Evolutionary conservation across 2,797 vertebrate species (phyloP).

Genomic region (Percopsis omiscomaycus): DNA sequence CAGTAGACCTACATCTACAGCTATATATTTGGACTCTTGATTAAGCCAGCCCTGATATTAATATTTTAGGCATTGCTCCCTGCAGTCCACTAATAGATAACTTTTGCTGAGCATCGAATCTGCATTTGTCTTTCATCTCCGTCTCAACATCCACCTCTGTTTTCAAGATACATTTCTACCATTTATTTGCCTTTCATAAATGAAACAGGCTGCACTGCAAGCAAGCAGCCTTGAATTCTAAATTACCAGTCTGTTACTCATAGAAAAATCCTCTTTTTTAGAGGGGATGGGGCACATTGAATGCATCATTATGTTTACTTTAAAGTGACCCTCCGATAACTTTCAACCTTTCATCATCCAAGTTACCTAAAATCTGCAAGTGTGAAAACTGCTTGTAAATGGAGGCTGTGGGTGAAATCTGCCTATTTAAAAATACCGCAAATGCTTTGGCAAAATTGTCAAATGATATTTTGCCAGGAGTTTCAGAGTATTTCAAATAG

Average conservation of each 20-base stretch:
- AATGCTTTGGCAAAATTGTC: no score
- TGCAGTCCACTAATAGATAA: slow-evolving; percentile 16
- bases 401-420: no score
- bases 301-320: no score
- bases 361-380: no score
- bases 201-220: slow-evolving; percentile 23
- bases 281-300: neutral
- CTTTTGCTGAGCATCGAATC: slow-evolving; percentile 35
- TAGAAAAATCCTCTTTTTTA: no score
- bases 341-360: no score
- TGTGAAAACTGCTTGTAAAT: no score
- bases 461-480: no score
- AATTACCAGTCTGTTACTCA: slow-evolving; percentile 32
- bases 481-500: no score
- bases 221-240: slow-evolving; percentile 27
- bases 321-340: no score
- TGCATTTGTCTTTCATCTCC: slow-evolving; percentile 36
- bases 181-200: slow-evolving; percentile 22
- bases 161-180: neutral
- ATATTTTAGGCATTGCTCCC: slow-evolving; percentile 27
- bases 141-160: slow-evolving; percentile 23
- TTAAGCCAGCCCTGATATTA: slow-evolving; percentile 23
- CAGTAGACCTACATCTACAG: neutral
- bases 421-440: no score
- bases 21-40: slow-evolving; percentile 3